Evolutionary conservation across 2,888 invertebrate species (phyloP).

Genomic region (Itoplectis maculator): DNA sequence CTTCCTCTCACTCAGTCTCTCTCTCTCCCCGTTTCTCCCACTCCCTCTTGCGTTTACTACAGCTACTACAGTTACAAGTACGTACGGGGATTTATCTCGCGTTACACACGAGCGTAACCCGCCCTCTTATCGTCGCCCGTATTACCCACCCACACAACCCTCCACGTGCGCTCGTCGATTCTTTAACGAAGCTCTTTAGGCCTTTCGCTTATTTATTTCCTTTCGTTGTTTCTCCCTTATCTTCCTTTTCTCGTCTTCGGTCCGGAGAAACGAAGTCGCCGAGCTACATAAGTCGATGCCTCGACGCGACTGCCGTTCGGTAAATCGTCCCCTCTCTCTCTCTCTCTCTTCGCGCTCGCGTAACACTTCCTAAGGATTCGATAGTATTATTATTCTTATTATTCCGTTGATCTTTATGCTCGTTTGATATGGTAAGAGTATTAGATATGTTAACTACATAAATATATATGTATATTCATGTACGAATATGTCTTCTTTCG

Average conservation of each 20-base stretch:
- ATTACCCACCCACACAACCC: conserved; percentile 3
- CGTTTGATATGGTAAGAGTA: conserved; percentile 28
- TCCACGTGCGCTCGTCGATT: conserved; percentile 29
- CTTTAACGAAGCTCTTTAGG: conserved; percentile 24
- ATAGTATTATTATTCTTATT: conserved; percentile 9
- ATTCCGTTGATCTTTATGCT: conserved; percentile 61
- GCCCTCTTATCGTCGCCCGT: conserved; percentile 15
- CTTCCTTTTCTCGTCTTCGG: not conserved
- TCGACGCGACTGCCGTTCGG: conserved; percentile 36
- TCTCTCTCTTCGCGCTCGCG: conserved; percentile 1
- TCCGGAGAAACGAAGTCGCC: conserved; percentile 26
- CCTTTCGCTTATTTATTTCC: conserved; percentile 15
- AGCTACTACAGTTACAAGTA: not conserved
- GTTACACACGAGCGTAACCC: conserved; percentile 17
- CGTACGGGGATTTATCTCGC: conserved; percentile 1
- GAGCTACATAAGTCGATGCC: conserved; percentile 35
- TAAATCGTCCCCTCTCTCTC: conserved; percentile 62
- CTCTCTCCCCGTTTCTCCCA: not conserved
- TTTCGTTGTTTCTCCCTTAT: conserved; percentile 25
- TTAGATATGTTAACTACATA: conserved; percentile 47
- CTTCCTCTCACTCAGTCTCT: conserved; percentile 5
- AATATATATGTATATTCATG: conserved; percentile 50
- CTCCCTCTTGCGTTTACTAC: not conserved
- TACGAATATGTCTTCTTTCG: conserved; percentile 26
- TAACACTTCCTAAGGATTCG: conserved; percentile 40